Percentiles rank a stretch among this genome's conserved stretches.
phyloP scores from a whole-genome alignment of 2,888 invertebrate genomes.

The Lutraria lutraria region DNA sequence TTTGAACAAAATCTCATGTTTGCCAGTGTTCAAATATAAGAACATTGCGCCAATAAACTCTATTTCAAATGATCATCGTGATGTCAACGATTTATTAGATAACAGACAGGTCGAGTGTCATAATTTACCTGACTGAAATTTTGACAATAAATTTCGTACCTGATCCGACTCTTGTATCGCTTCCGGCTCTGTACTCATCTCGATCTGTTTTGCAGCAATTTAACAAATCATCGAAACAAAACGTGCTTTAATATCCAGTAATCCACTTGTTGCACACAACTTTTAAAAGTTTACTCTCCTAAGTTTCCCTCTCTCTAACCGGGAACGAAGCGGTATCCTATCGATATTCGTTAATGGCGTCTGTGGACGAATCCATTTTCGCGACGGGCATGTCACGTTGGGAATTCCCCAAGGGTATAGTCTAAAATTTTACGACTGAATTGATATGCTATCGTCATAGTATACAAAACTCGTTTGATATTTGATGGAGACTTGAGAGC shows the following conservation, averaged over 20 bases:
- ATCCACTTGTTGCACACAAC: constrained; percentile 39
- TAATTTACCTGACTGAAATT: constrained; percentile 16
- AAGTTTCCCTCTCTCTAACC: constrained; percentile 3
- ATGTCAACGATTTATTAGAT: constrained; percentile 20
- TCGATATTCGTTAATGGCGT: constrained; percentile 46
- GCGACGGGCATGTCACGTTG: constrained; percentile 32
- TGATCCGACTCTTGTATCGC: constrained; percentile 20
- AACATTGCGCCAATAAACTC: not conserved
- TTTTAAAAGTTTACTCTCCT: constrained; percentile 28
- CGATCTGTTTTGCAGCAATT: not conserved
- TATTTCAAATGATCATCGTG: not conserved
- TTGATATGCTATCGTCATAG: not conserved
- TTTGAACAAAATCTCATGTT: not conserved
- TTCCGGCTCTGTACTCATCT: constrained; percentile 32
- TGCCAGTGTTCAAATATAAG: not conserved
- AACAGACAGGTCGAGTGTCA: constrained; percentile 5
- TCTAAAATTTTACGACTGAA: not conserved
- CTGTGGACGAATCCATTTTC: constrained; percentile 32
- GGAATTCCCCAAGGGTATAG: constrained; percentile 32
- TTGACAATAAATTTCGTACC: constrained; percentile 20
- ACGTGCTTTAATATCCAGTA: not conserved
- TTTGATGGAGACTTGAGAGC: too few relatives aligned
- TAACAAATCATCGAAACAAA: constrained; percentile 41
- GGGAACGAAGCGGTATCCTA: constrained; percentile 37
- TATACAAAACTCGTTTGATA: too few relatives aligned